Base-by-base conservation (phyloP, 2,888 invertebrate species). In the Folsomia candida region DNA sequence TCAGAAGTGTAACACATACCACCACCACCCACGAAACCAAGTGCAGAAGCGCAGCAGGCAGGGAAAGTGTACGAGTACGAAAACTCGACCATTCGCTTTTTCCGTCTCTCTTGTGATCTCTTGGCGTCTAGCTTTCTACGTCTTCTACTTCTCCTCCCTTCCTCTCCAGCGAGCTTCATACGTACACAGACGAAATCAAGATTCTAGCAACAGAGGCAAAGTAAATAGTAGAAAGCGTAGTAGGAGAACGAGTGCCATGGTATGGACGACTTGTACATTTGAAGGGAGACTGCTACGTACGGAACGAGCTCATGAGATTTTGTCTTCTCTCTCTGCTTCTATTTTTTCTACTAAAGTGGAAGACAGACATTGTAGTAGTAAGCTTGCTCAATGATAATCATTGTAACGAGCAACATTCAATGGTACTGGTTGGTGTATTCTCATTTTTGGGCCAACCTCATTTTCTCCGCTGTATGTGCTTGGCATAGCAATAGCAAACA, bases 51-150 rank as follows among this genome's bases (percentile, higher is more conserved):
- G 6, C 4, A 37, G 37, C 37, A 37, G 37, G 4, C 4, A 37
- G 14, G 4, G 37, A 14, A 9, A 37, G 37, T 37, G 37, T 37
- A 37, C 14, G 37, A 37, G 37, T 37, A 14, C 37, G 14, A 37
- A 14, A 37, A 37, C 37, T 37, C 37, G 37, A 37, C 6, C 37
- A 37, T 37, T 37, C 37, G 6, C 54, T 54, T 54, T 22, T n/a
- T 54, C 6, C 22, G 54, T 54, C 54, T 54, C 20, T n/a, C 20
- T 54, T 6, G 6, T 54, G 54, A 22, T 54, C 54, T 54, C 20
- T 54, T 54, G 54, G 54, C 54, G 54, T 54, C 54, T 54, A 22
- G 18, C 54, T 54, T 22, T 54, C 54, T 20, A 54, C 54, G n/a
- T n/a, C n/a, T n/a, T n/a, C n/a, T n/a, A n/a, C n/a, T 54, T 20